Conservation (phyloP, 2,888 invertebrate genomes). For the Kryphioiulus occultus region DNA sequence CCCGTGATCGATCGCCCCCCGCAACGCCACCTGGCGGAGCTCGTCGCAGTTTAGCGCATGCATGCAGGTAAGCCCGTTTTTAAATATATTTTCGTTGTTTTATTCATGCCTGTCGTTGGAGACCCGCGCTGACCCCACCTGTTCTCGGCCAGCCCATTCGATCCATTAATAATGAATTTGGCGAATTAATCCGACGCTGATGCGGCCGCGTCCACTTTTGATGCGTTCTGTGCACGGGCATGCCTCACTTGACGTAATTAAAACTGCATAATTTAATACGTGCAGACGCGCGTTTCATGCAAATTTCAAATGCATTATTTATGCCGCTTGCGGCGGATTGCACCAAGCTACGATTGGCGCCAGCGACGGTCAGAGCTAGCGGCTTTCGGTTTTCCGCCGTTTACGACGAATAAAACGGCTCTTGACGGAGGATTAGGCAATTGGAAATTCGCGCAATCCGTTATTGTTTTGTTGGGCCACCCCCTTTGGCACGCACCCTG, state of each 20-base stretch:
- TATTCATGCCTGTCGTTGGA: not conserved
- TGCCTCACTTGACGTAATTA: constrained; percentile 20
- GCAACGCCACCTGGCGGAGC: not conserved
- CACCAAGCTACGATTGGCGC: not conserved
- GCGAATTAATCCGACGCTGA: not conserved
- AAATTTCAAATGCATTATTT: constrained; percentile 3
- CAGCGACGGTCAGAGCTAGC: not conserved
- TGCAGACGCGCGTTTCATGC: constrained; percentile 8
- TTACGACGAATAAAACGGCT: not conserved
- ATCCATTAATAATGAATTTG: not conserved
- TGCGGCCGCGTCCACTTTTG: not conserved
- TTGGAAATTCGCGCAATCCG: not conserved
- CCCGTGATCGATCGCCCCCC: not conserved
- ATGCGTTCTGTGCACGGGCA: not conserved
- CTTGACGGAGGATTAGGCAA: not conserved
- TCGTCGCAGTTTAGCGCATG: not conserved
- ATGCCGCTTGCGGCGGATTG: not conserved
- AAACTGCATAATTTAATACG: constrained; percentile 31
- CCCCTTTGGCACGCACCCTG: not conserved
- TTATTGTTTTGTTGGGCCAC: not conserved
- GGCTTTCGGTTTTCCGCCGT: not conserved
- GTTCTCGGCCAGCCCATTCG: constrained; percentile 3
- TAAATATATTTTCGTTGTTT: constrained; percentile 4
- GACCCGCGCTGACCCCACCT: constrained; percentile 1
- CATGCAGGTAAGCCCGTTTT: not conserved